Evolutionary conservation across 2,113 vertebrate species (phyloP).

Genomic region (Alosa alosa): DNA sequence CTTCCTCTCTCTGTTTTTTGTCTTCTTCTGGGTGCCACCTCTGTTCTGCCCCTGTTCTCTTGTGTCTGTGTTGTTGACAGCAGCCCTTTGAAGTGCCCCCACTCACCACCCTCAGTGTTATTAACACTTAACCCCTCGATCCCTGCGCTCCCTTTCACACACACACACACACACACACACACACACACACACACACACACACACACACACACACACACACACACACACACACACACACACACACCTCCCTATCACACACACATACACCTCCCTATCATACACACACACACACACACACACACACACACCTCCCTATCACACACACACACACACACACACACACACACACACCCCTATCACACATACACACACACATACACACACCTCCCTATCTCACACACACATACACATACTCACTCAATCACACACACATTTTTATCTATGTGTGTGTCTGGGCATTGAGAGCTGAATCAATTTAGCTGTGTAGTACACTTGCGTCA

Average conservation of each 20-base stretch:
- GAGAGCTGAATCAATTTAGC: too few relatives aligned
- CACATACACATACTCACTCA: too few relatives aligned
- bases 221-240: too few relatives aligned
- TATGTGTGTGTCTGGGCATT: too few relatives aligned
- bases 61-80: constrained; percentile 56
- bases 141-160: constrained; percentile 33
- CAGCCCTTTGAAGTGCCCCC: constrained; percentile 45
- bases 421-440: too few relatives aligned
- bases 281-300: constrained; percentile 14
- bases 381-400: constrained; percentile 57
- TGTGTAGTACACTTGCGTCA: too few relatives aligned
- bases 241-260: background rate
- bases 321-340: too few relatives aligned
- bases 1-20: constrained; percentile 26
- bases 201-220: too few relatives aligned
- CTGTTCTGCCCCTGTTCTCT: constrained; percentile 22
- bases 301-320: too few relatives aligned
- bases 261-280: background rate
- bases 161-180: background rate
- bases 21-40: constrained; percentile 48
- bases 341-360: too few relatives aligned
- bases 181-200: constrained; percentile 20
- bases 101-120: constrained; percentile 35
- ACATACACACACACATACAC: too few relatives aligned
- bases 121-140: constrained; percentile 42